phyloP scores from a whole-genome alignment of 1,140 invertebrate genomes.

The Bursaphelenchus mucronatus region DNA sequence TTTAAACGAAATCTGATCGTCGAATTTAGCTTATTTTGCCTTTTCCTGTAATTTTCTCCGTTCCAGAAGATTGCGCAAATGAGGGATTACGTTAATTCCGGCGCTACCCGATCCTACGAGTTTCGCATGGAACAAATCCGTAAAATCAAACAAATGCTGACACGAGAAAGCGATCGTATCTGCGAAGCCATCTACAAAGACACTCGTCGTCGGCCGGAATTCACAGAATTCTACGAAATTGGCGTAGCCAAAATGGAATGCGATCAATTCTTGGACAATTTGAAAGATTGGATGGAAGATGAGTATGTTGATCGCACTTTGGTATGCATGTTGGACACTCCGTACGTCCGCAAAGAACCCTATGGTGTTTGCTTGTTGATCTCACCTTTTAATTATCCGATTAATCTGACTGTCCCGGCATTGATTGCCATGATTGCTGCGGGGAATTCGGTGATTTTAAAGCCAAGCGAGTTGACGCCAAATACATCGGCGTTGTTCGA shows the following conservation, averaged over 20 bases:
- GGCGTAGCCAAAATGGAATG: conserved; percentile 36
- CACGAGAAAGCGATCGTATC: neutral
- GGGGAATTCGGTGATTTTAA: conserved; percentile 65
- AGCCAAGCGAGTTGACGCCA: conserved; percentile 65
- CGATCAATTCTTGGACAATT: conserved; percentile 43
- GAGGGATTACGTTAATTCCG: conserved; percentile 15
- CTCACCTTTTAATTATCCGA: conserved; percentile 92
- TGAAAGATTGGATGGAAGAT: conserved; percentile 42
- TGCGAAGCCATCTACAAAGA: conserved; percentile 40
- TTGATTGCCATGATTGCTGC: conserved; percentile 81
- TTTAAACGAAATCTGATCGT: too few species aligned
- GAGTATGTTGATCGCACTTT: conserved; percentile 54
- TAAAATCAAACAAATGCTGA: conserved; percentile 5
- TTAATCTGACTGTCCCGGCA: conserved; percentile 74
- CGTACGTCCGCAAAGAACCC: conserved; percentile 95
- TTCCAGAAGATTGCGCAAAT: too few species aligned
- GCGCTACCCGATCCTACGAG: neutral
- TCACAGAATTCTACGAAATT: conserved; percentile 29
- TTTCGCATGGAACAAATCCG: conserved; percentile 1
- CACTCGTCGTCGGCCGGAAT: conserved; percentile 27
- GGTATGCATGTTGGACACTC: conserved; percentile 65
- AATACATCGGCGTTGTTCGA: conserved; percentile 72
- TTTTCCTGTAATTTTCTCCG: too few species aligned
- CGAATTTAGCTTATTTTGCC: too few species aligned
- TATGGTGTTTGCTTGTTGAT: conserved; percentile 76